phyloP scores from a whole-genome alignment of 1,140 invertebrate genomes.

The Hesperophylax magnus region DNA sequence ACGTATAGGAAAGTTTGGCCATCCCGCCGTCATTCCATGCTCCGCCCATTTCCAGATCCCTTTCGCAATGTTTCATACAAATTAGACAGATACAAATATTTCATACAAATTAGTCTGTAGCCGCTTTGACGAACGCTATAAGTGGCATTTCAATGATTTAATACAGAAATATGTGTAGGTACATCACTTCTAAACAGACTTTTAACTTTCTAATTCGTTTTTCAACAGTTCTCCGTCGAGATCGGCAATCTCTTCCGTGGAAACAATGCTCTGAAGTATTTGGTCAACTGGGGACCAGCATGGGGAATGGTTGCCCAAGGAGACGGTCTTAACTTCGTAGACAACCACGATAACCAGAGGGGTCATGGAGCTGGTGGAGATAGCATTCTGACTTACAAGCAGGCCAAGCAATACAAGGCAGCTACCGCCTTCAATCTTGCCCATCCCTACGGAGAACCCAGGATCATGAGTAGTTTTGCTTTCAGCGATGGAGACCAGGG shows the following conservation, averaged over 20 bases:
- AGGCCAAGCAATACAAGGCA: conserved; percentile 76
- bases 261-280: conserved; percentile 65
- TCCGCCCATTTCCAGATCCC: too few relatives aligned
- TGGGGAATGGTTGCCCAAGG: conserved; percentile 73
- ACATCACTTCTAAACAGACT: neutral
- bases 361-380: conserved; percentile 70
- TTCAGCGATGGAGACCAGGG: conserved; percentile 68
- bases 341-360: conserved; percentile 75
- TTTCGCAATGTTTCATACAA: too few relatives aligned
- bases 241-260: conserved; percentile 62
- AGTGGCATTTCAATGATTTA: too few relatives aligned
- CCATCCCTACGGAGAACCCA: conserved; percentile 79
- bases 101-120: too few relatives aligned
- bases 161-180: too few relatives aligned
- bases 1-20: too few relatives aligned
- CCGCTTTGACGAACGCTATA: too few relatives aligned
- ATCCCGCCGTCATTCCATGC: too few relatives aligned
- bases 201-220: neutral
- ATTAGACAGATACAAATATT: too few relatives aligned
- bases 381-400: conserved; percentile 74
- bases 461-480: conserved; percentile 79
- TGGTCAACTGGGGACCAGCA: conserved; percentile 71
- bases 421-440: conserved; percentile 88
- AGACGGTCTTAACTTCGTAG: conserved; percentile 76
- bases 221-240: conserved; percentile 51